Evolutionary conservation across 2,797 vertebrate species (phyloP), one percentile per base, ranked within the genome.

Genomic region (Meda fulgida): DNA sequence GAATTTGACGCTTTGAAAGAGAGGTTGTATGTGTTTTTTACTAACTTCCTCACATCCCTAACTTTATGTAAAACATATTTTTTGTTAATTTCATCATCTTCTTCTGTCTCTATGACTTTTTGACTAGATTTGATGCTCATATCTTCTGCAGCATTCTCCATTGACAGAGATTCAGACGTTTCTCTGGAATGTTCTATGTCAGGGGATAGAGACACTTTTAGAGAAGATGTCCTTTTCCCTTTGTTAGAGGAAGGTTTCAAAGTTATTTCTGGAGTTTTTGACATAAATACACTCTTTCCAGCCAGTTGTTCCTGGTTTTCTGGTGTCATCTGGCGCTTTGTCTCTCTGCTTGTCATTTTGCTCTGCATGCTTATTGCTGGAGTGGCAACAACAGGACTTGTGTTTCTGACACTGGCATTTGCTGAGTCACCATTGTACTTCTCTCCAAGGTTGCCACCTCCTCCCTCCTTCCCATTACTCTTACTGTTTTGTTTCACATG

Each of bases 1-100:
- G 85, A 66, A 80, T 86, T 87, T 79, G 87, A 88, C 0, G 92
- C 90, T 16, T 95, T 94, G 14, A 97, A 97, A 77, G 96, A 94
- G 31, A 97, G 93, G 84, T 93, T 96, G 81, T 97, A 97, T 0
- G 95, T 96, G 90, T 97, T 97, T 93, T 97, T 98, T 53, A 97
- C 94, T 77, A 98, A 94, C 88, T 96, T 96, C 86, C 96, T 96
- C 48, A 98, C 95, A 63, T 97, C 97, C 89, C 97, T 95, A 26
- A 97, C 96, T 91, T 95, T 96, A 67, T 96, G 96, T 70, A 96
- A 92, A 21, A 94, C 92, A 5, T 73, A 90, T 86, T 95, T 96
- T 89, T 93, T 95, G 36, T 84, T 91, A 19, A 87, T 91, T 0
- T 51, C 90, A 72, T 88, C 86, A 4, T 90, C 89, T 18, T 93